Evolutionary conservation across 2,113 vertebrate genomes (phyloP).

Genomic region (Dromiciops gliroides): DNA sequence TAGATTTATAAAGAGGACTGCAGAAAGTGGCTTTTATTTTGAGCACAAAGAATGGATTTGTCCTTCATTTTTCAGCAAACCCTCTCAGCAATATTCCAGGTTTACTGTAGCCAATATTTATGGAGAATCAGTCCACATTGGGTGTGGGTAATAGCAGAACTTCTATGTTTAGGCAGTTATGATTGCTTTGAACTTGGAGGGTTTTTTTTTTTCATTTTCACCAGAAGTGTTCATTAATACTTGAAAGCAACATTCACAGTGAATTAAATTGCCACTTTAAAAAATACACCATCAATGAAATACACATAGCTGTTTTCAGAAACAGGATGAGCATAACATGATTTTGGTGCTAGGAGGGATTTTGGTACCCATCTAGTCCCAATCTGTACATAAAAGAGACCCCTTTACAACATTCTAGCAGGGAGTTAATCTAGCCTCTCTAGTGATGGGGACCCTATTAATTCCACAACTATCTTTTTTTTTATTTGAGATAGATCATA

Average conservation of each 20-base stretch:
- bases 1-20: constrained; percentile 30
- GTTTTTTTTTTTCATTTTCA: constrained; percentile 39
- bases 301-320: constrained; percentile 24
- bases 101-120: constrained; percentile 17
- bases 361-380: not conserved
- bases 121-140: constrained; percentile 2
- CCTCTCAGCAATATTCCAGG: not conserved
- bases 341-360: not conserved
- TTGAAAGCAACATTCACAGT: constrained; percentile 24
- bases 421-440: not conserved
- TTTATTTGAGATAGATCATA: not conserved
- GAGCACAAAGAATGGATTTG: not conserved
- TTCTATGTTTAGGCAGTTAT: constrained; percentile 13
- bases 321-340: not conserved
- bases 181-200: constrained; percentile 6
- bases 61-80: constrained; percentile 44
- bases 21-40: not conserved
- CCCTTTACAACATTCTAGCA: not conserved
- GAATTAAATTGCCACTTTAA: constrained; percentile 38
- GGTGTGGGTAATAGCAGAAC: not conserved
- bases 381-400: not conserved
- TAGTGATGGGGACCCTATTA: not conserved
- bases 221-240: constrained; percentile 43
- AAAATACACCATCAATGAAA: constrained; percentile 43
- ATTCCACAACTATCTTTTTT: not conserved